Conservation (phyloP, 2,888 invertebrate genomes). For the Balanococcus diminutus region DNA sequence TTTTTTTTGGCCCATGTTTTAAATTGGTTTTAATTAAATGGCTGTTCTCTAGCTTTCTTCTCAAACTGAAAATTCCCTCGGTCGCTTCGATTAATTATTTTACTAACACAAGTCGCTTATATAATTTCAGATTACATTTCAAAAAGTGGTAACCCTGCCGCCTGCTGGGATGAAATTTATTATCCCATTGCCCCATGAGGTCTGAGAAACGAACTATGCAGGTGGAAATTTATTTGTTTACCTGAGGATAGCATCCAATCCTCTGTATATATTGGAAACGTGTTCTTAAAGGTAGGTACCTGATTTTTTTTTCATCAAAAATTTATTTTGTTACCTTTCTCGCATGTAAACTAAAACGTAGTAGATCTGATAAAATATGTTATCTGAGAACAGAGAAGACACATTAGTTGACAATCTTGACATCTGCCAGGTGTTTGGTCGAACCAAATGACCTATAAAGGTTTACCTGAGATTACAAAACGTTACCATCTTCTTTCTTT, state of each 20-base stretch:
- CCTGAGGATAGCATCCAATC: no score
- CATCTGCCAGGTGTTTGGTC: not conserved
- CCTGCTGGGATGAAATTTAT: no score
- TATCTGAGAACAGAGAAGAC: not conserved
- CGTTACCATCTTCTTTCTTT: no score
- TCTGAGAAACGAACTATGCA: no score
- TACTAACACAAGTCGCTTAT: not conserved
- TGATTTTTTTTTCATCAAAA: no score
- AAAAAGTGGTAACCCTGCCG: not conserved
- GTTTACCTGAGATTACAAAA: not conserved
- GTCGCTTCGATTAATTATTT: not conserved
- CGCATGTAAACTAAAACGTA: not conserved
- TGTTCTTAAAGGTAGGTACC: no score
- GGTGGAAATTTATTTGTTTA: no score
- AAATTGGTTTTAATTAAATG: slow-evolving; percentile 24
- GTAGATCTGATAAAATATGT: not conserved
- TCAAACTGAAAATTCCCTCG: not conserved
- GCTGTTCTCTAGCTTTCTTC: not conserved
- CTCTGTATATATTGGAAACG: no score
- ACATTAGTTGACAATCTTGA: not conserved
- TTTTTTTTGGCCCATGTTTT: not conserved
- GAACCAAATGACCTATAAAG: not conserved
- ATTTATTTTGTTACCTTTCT: no score
- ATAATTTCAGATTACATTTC: not conserved
- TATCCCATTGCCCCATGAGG: no score